phyloP scores from a whole-genome alignment of 2,797 vertebrate genomes.

The Cyprinella venusta region DNA sequence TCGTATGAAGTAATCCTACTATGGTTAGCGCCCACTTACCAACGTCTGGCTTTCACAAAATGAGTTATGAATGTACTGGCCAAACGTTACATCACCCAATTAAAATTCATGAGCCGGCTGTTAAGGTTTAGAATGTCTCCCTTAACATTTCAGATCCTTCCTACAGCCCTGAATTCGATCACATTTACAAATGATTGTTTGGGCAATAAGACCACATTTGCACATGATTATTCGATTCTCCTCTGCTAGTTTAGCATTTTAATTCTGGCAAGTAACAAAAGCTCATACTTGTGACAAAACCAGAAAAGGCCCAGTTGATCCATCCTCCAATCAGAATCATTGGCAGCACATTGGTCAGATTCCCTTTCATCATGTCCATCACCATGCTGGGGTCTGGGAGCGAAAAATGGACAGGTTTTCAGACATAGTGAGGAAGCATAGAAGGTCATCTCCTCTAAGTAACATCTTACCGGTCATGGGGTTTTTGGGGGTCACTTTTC shows the following conservation, averaged over 20 bases:
- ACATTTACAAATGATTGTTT: conserved; percentile 6
- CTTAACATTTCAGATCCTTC: conserved; percentile 8
- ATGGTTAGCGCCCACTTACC: background rate
- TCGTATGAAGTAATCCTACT: background rate
- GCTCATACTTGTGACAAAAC: conserved; percentile 85
- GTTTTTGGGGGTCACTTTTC: conserved; percentile 84
- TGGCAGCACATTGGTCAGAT: conserved; percentile 84
- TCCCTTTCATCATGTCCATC: conserved; percentile 89
- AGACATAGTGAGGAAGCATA: background rate
- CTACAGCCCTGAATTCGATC: background rate
- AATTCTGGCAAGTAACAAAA: background rate
- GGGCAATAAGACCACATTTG: background rate
- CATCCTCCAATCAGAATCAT: conserved; percentile 88
- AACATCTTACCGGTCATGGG: conserved; percentile 80
- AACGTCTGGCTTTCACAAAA: conserved; percentile 21
- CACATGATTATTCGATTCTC: background rate
- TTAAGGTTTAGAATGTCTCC: conserved; percentile 15
- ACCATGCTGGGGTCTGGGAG: conserved; percentile 83
- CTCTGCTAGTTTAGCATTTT: background rate
- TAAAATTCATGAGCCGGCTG: conserved; percentile 22
- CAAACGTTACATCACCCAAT: conserved; percentile 30
- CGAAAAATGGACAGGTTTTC: background rate
- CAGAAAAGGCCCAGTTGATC: conserved; percentile 90
- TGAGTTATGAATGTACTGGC: conserved; percentile 4
- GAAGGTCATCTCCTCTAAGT: background rate